Conservation (phyloP, 2,888 invertebrate species). For the Drosophila emarginata region DNA sequence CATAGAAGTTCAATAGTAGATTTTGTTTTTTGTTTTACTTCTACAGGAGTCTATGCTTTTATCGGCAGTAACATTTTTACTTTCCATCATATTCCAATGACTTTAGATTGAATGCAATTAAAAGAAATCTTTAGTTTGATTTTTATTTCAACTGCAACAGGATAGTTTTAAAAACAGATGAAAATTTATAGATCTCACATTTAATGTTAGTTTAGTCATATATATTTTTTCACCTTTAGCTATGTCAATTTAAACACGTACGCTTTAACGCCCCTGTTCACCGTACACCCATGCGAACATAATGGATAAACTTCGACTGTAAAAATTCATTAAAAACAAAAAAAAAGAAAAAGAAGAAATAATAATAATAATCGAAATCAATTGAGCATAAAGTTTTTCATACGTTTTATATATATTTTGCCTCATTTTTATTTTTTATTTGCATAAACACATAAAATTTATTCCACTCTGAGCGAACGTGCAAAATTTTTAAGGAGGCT, state of each 20-base stretch:
- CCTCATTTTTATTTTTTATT: neutral
- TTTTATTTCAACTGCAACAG: too few relatives aligned
- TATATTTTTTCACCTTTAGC: too few relatives aligned
- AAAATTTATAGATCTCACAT: too few relatives aligned
- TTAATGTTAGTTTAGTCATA: too few relatives aligned
- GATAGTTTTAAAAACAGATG: too few relatives aligned
- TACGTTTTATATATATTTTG: slow-evolving; percentile 3
- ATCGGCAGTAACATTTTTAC: too few relatives aligned
- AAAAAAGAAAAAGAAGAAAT: neutral
- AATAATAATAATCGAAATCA: slow-evolving; percentile 6
- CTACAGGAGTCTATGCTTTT: too few relatives aligned
- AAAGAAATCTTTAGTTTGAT: too few relatives aligned
- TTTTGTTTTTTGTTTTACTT: too few relatives aligned
- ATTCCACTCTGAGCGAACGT: slow-evolving; percentile 1
- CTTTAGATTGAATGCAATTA: neutral
- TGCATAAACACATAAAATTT: neutral
- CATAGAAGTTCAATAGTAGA: too few relatives aligned
- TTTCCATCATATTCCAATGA: neutral
- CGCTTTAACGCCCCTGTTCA: neutral
- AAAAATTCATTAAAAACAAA: slow-evolving; percentile 2
- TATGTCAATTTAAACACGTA: neutral
- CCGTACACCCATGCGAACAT: neutral
- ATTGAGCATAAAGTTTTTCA: slow-evolving; percentile 14
- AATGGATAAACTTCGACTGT: slow-evolving; percentile 2
- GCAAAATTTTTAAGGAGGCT: slow-evolving; percentile 6